A percentile compares a stretch with the other conserved stretches of the same genome.
Conservation (phyloP, 2,888 invertebrate genomes). For the Zhuqinia jingwanae region DNA sequence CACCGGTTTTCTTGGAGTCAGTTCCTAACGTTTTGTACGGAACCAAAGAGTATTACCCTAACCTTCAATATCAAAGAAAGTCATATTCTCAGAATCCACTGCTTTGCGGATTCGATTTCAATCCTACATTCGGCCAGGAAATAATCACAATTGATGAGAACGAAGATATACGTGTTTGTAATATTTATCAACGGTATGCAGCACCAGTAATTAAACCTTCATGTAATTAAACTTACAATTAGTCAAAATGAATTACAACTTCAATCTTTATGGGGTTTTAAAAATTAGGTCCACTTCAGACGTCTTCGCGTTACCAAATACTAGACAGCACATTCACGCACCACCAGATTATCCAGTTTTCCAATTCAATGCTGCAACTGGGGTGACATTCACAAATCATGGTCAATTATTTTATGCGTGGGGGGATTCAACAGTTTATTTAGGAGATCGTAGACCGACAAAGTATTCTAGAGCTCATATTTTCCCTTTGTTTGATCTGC, state of each 20-base stretch:
- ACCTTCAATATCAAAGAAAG: neutral
- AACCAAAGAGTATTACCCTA: constrained; percentile 8
- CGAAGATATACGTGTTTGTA: constrained; percentile 62
- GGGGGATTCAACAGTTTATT: constrained; percentile 65
- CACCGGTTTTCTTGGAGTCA: constrained; percentile 65
- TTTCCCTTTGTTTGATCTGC: constrained; percentile 65
- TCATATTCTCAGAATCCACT: constrained; percentile 32
- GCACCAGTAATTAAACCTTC: neutral
- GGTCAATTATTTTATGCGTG: constrained; percentile 67
- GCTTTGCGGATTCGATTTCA: constrained; percentile 71
- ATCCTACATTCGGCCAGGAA: constrained; percentile 65
- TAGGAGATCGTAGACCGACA: constrained; percentile 70
- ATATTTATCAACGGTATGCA: constrained; percentile 69
- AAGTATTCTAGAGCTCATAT: constrained; percentile 25
- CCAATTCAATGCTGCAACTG: constrained; percentile 71
- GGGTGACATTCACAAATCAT: constrained; percentile 53
- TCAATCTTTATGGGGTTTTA: too few species aligned
- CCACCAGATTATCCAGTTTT: constrained; percentile 53
- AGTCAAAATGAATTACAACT: too few species aligned
- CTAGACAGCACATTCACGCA: too few species aligned
- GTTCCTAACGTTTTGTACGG: constrained; percentile 71
- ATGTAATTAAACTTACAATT: neutral
- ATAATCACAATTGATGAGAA: constrained; percentile 77
- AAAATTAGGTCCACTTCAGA: constrained; percentile 16
- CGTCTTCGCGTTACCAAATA: neutral